Base-by-base conservation (phyloP, 2,888 invertebrate genomes). In the Lepidonotus clava region DNA sequence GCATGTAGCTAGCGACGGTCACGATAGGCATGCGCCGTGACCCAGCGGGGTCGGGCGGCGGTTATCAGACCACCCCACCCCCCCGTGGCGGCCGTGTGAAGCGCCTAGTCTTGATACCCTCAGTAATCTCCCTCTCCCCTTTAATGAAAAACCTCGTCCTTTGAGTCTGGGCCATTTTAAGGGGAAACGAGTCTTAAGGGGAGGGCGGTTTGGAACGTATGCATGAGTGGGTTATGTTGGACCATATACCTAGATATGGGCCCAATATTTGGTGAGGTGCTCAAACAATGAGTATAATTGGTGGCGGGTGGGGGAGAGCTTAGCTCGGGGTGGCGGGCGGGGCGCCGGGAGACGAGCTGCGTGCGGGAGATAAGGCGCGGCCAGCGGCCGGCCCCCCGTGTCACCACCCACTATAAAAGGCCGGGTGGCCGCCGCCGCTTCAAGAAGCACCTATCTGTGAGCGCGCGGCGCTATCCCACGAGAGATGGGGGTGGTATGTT, bases 241-340 rank as follows among this genome's bases (percentile, higher is more conserved):
- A 28, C 24, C 61, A n/a, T 61, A 61, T 61, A 28, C 28, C 28
- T 61, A 61, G 61, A 1, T 1, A 61, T 28, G 61, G 28, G 56
- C 28, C 28, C 28, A 24, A 61, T 61, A 61, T 61, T 61, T 28
- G 61, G 24, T 24, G 24, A 61, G 28, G 28, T 24, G n/a, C 24
- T 11, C 61, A 61, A 61, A 61, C 61, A 61, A 61, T 61, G 61
- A 61, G 61, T 61, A 61, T 61, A 61, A 61, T 61, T 61, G 61
- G 61, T 32, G 61, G 61, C 28, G 61, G 61, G 61, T 32, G 61
- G 61, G 61, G 61, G 61, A 11, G 61, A 32, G 61, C 61, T n/a
- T 61, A 61, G 28, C 24, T 61, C 24, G 24, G 28, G 24, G 28
- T 32, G 61, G 61, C 61, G 24, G 61, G 61, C 61, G 11, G 28